Conservation (phyloP, 2,888 invertebrate genomes). For the Tenthredo livida region DNA sequence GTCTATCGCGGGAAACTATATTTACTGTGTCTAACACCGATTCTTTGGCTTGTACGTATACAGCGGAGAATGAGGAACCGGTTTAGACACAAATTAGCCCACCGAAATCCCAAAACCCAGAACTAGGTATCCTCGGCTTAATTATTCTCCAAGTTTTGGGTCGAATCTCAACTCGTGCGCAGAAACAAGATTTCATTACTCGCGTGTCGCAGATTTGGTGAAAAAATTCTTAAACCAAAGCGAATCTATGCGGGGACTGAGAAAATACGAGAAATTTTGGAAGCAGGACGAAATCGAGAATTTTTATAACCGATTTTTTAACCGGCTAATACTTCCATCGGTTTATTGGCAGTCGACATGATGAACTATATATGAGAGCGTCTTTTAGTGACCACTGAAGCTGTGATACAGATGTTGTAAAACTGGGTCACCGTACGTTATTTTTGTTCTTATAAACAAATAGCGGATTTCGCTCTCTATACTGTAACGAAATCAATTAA, state of each 20-base stretch:
- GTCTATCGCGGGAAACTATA: background rate
- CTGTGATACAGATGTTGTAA: slow-evolving; percentile 28
- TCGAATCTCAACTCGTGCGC: background rate
- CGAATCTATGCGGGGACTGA: too few relatives aligned
- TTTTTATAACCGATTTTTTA: background rate
- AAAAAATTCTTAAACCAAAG: background rate
- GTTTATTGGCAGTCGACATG: background rate
- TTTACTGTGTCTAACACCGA: slow-evolving; percentile 8
- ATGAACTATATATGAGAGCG: background rate
- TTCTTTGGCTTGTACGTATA: background rate
- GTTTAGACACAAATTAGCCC: slow-evolving; percentile 20
- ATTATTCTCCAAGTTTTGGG: background rate
- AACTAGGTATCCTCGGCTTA: slow-evolving; percentile 4
- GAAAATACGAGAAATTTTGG: too few relatives aligned
- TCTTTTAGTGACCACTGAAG: background rate
- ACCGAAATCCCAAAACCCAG: slow-evolving; percentile 2
- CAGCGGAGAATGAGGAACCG: background rate
- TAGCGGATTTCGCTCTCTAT: slow-evolving; percentile 21
- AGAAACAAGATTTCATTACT: background rate
- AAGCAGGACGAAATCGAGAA: background rate
- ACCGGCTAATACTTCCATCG: background rate
- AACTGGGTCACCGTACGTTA: slow-evolving; percentile 51
- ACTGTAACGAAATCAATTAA: slow-evolving; percentile 49
- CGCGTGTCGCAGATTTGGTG: background rate
- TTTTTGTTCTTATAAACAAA: slow-evolving; percentile 53